Percentiles rank a stretch among this genome's conserved stretches.
Conservation (phyloP, 2,113 vertebrate genomes). For the Ptyas mucosa region DNA sequence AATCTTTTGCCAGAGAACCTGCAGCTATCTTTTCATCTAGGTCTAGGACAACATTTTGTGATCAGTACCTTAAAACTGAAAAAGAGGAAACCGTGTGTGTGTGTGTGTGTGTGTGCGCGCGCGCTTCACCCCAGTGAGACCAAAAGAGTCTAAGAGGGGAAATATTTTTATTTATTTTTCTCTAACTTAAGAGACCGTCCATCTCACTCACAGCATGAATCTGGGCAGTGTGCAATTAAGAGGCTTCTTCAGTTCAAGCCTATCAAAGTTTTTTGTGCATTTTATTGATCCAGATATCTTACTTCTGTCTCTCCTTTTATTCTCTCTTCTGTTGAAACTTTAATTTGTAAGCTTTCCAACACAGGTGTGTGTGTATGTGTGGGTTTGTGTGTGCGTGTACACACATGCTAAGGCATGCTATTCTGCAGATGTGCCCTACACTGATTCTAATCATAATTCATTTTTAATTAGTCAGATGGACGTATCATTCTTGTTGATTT, state of each 20-base stretch:
- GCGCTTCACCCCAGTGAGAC: neutral
- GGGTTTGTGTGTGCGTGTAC: fast-evolving
- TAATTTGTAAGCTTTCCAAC: neutral
- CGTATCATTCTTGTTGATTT: neutral
- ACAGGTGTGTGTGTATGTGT: neutral
- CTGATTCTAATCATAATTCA: neutral
- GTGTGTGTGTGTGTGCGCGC: neutral
- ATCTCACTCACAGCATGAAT: neutral
- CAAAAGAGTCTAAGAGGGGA: neutral
- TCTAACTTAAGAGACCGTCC: neutral
- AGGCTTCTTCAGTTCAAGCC: neutral
- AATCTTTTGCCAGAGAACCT: neutral
- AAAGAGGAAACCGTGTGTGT: neutral
- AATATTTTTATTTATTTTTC: neutral
- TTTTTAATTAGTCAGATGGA: neutral
- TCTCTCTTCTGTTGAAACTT: neutral
- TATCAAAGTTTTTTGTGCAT: neutral
- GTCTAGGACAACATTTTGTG: neutral
- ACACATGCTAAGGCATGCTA: neutral
- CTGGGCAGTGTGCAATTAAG: neutral
- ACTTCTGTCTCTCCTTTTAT: neutral
- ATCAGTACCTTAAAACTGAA: too few species aligned
- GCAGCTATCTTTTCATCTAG: neutral
- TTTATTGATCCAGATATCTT: neutral
- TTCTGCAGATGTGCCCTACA: neutral